Conservation (phyloP, 2,888 invertebrate species). For the Hirtodrosophila trivittata region DNA sequence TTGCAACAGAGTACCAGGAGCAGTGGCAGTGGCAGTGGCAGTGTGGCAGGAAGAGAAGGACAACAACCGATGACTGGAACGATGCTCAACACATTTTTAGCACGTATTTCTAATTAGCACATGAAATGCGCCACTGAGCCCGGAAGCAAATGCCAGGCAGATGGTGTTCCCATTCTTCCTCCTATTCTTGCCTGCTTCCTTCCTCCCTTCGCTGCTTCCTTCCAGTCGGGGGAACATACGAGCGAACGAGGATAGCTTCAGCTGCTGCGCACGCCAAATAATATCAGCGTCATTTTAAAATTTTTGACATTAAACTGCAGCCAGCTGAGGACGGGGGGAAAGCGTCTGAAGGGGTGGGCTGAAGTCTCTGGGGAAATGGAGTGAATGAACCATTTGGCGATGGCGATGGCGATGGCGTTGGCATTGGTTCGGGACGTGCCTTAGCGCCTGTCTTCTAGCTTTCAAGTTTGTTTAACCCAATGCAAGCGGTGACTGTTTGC, state of each 20-base stretch:
- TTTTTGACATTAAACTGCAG: conserved; percentile 69
- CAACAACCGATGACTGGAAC: conserved; percentile 33
- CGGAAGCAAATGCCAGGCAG: conserved; percentile 40
- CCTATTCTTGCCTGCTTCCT: not conserved
- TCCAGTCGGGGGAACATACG: conserved; percentile 10
- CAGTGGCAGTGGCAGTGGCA: not conserved
- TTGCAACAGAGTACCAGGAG: conserved; percentile 15
- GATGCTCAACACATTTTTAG: conserved; percentile 55
- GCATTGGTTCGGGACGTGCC: conserved; percentile 64
- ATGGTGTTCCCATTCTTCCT: conserved; percentile 15
- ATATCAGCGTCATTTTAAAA: conserved; percentile 65
- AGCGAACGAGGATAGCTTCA: conserved; percentile 21
- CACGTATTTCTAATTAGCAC: conserved; percentile 77
- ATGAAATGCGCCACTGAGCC: conserved; percentile 60
- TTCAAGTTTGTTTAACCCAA: conserved; percentile 72
- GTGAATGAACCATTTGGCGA: conserved; percentile 59
- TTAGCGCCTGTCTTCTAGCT: conserved; percentile 73
- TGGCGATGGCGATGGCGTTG: conserved; percentile 28
- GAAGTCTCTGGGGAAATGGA: conserved; percentile 19
- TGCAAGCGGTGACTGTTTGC: conserved; percentile 64
- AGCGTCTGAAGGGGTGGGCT: not conserved
- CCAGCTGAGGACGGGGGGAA: conserved; percentile 1
- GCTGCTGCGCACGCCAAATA: conserved; percentile 68
- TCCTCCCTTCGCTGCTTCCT: conserved; percentile 2
- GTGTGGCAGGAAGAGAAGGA: conserved; percentile 22